Evolutionary conservation across 2,888 invertebrate species (phyloP).

Genomic region (Acrocyrtus sp.): DNA sequence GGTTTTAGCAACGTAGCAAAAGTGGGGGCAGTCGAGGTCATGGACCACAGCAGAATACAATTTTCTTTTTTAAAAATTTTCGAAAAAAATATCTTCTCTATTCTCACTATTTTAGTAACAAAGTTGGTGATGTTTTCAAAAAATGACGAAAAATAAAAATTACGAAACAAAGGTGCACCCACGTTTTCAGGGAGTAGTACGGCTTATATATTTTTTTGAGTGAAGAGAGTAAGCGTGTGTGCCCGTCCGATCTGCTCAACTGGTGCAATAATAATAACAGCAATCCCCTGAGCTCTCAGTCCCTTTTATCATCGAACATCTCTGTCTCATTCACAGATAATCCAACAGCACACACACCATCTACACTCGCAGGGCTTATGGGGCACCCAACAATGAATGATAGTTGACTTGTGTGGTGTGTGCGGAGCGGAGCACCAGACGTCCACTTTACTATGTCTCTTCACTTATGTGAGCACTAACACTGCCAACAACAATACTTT

Average conservation of each 20-base stretch:
- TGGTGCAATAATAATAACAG: slow-evolving; percentile 30
- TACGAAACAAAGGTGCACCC: background rate
- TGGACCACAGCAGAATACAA: slow-evolving; percentile 28
- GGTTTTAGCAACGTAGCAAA: slow-evolving; percentile 24
- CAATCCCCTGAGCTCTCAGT: slow-evolving; percentile 22
- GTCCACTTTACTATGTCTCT: no score
- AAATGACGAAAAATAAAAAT: no score
- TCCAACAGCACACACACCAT: no score
- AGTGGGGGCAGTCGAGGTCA: slow-evolving; percentile 40
- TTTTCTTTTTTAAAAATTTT: background rate
- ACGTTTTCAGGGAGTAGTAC: background rate
- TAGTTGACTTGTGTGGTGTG: background rate
- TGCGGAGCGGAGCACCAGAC: no score
- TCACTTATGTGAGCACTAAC: background rate
- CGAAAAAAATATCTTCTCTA: background rate
- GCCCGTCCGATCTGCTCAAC: slow-evolving; percentile 27
- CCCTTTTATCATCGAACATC: slow-evolving; percentile 28
- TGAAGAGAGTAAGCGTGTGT: background rate
- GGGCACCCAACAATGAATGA: background rate
- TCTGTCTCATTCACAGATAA: slow-evolving; percentile 5
- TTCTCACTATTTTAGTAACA: no score
- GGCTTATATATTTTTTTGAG: background rate
- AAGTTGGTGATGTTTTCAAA: no score
- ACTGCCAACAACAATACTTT: background rate
- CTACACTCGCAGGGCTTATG: background rate